These are phyloP conservation scores for Lemur catta DNA, from an alignment of 2,797 vertebrate genomes.

Conservation along the genomic window DNA sequence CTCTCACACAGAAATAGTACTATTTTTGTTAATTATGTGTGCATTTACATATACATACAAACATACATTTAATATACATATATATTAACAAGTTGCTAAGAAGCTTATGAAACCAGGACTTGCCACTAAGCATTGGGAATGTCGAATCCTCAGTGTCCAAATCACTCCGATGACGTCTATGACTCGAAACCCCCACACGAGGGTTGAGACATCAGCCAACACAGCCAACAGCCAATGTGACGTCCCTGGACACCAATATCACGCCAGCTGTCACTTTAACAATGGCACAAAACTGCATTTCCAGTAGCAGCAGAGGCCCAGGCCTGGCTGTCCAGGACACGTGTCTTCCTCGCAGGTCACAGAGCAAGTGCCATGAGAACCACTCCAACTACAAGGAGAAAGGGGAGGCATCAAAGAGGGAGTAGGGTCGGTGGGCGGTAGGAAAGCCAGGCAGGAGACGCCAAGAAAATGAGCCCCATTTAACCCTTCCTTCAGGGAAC, in stretches of 20 bases:
- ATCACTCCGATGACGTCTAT: neutral
- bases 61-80: neutral
- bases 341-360: conserved; percentile 10
- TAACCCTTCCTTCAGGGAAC: neutral
- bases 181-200: neutral
- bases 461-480: neutral
- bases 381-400: conserved; percentile 46
- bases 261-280: neutral
- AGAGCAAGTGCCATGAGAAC: neutral
- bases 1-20: neutral
- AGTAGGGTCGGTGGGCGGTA: rapidly evolving
- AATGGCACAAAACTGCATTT: neutral
- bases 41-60: neutral
- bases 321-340: neutral
- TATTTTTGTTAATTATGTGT: neutral
- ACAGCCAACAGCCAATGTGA: neutral
- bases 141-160: neutral
- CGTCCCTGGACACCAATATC: neutral
- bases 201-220: neutral
- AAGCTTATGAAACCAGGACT: neutral
- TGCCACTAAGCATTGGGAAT: neutral
- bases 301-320: neutral
- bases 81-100: neutral
- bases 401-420: neutral
- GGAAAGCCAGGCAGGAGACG: neutral